Evolutionary conservation across 2,797 vertebrate species (phyloP), one percentile per base, ranked within the genome.

Genomic region (Xenopus petersii): DNA sequence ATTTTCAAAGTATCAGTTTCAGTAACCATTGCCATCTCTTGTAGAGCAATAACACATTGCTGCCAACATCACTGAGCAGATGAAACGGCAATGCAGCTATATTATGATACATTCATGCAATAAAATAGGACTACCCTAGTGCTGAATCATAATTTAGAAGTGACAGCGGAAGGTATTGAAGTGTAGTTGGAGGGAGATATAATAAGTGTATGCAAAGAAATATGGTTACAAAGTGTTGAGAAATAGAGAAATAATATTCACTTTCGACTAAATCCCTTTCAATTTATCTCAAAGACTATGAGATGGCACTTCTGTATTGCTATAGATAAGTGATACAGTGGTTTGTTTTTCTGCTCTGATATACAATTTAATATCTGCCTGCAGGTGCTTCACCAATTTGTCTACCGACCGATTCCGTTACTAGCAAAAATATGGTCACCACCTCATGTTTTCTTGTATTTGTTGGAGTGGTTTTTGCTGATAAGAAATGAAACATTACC

Each of bases 1-100:
- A 42, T 42, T 42, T 42, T 42, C 36, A 42, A 42, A 42, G 36
- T 42, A 42, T 42, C 5, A 9, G 3, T 42, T 42, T 42, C 36
- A 42, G 36, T 42, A 49, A 70, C 15, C 56, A 16, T 59, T 17
- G 10, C 77, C 51, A 81, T 84, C 83, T 83, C 62, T 67, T 68
- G 80, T 71, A 81, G 75, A 84, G 83, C 67, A 74, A 82, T 85
- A 72, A 66, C 63, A 49, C 71, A 76, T 48, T 84, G 46, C 81
- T 88, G 78, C 83, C 79, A 85, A 16, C 58, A 81, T 79, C 68
- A 49, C 67, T 86, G 85, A 73, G 30, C 79, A 76, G 86, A 83
- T 81, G 70, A 70, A 79, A 71, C 54, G 16, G 1, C 79, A 81
- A 83, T 82, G 62, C 68, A 83, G 30, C 71, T 75, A 80, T 67